Conservation (phyloP, 2,888 invertebrate species). For the Eupithecia inturbata region DNA sequence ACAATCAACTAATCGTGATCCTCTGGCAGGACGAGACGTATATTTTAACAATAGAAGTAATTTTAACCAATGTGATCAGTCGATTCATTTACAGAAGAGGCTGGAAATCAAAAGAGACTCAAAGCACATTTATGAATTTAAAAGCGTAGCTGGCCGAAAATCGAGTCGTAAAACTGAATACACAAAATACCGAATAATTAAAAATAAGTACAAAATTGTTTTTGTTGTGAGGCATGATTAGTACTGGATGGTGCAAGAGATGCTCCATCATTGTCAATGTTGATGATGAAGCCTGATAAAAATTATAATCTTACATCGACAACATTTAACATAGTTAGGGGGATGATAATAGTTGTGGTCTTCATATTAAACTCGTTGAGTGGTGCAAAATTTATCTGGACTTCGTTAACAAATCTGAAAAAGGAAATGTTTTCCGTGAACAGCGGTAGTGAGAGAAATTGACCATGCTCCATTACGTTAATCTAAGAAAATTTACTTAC, state of each 20-base stretch:
- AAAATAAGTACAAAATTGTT: too few species aligned
- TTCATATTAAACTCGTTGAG: constrained; percentile 70
- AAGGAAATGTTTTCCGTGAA: neutral
- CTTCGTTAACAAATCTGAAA: constrained; percentile 57
- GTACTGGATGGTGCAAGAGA: neutral
- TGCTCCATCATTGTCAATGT: neutral
- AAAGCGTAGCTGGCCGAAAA: neutral
- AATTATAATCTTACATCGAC: constrained; percentile 53
- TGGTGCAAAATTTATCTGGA: constrained; percentile 54
- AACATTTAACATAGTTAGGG: constrained; percentile 66
- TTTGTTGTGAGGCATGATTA: neutral
- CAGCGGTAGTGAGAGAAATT: neutral
- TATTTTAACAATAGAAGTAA: neutral
- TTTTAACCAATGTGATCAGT: neutral
- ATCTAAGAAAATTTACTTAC: constrained; percentile 43
- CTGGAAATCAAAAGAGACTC: neutral
- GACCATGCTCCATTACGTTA: neutral
- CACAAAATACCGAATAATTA: neutral
- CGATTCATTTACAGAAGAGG: too few species aligned
- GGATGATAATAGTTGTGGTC: constrained; percentile 63
- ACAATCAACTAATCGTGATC: neutral
- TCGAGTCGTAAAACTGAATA: neutral
- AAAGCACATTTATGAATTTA: neutral
- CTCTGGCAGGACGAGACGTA: neutral
- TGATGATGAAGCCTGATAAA: neutral